Base-by-base conservation (phyloP, 2,888 invertebrate species). In the Caenorhabditis sp. region DNA sequence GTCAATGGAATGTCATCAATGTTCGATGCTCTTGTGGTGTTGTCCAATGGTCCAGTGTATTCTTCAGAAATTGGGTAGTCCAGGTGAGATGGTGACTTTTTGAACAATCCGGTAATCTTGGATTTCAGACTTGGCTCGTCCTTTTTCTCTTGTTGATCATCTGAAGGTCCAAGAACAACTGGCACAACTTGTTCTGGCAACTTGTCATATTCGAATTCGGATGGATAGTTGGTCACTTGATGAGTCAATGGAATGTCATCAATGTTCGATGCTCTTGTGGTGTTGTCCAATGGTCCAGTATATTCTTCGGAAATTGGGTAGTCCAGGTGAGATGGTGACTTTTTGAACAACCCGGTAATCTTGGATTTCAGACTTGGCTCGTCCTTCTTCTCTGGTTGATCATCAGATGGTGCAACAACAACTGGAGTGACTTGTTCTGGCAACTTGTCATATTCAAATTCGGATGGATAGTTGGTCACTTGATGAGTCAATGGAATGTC, bases 21-120 rank as follows among this genome's bases (percentile, higher is more conserved):
- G 49, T 76, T 73, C 24, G 21, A 26, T 8, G 59, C 19, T 31
- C 66, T 61, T 14, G 66, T 64, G 14, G 70, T 72, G 50, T 70
- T 64, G 23, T 82, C 80, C 24, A 78, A 51, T 57, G 76, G 73
- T 58, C 78, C 78, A 37, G 70, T 71, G 67, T 74, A 79, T 54
- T 51, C 26, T 37, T 76, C 78, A 58, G 69, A 67, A 17, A 66
- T 65, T 51, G 81, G 81, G 54, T 77, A 80, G 61, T 80, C 79
- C 21, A 63, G 60, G 31, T 80, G 79, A 58, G 81, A 72, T 8
- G 74, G 61, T 14, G 67, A 63, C 27, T 62, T 59, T 31, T 64
- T 54, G 61, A 66, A 72, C 59, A 68, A 21, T 60, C 66, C 59
- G 43, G 36, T n/a, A 36, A 68, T 62, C 49, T 63, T 63, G 57